Conservation (phyloP, 1,140 invertebrate genomes). For the Fopius arisanus region DNA sequence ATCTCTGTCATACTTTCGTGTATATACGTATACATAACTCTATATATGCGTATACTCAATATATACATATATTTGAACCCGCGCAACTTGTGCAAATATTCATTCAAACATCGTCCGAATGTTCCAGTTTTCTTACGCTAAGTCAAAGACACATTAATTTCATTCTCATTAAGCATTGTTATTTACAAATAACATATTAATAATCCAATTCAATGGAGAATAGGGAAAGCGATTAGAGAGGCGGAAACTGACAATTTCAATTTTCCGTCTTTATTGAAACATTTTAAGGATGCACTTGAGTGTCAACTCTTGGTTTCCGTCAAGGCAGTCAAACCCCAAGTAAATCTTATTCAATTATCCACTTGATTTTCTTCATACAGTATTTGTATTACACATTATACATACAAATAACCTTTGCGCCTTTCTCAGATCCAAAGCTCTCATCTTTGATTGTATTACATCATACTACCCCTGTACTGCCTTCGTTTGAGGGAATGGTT, state of each 20-base stretch:
- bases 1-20: conserved; percentile 38
- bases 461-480: conserved; percentile 32
- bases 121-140: conserved; percentile 51
- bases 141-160: conserved; percentile 44
- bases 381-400: no score
- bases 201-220: no score
- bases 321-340: conserved; percentile 36
- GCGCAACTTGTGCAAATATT: conserved; percentile 28
- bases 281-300: no score
- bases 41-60: conserved; percentile 17
- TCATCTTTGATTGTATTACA: conserved; percentile 59
- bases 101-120: conserved; percentile 37
- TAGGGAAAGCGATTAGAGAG: no score
- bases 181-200: no score
- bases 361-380: conserved; percentile 27
- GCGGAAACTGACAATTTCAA: no score
- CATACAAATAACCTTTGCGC: conserved; percentile 39
- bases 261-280: no score
- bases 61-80: conserved; percentile 4
- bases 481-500: conserved; percentile 49
- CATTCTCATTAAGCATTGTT: conserved; percentile 12
- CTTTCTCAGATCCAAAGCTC: conserved; percentile 43
- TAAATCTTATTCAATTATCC: conserved; percentile 60
- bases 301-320: conserved; percentile 36
- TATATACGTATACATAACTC: conserved; percentile 23